These are phyloP conservation scores for Todus mexicanus DNA, from an alignment of 2,797 vertebrate species.

Conservation along the genomic window DNA sequence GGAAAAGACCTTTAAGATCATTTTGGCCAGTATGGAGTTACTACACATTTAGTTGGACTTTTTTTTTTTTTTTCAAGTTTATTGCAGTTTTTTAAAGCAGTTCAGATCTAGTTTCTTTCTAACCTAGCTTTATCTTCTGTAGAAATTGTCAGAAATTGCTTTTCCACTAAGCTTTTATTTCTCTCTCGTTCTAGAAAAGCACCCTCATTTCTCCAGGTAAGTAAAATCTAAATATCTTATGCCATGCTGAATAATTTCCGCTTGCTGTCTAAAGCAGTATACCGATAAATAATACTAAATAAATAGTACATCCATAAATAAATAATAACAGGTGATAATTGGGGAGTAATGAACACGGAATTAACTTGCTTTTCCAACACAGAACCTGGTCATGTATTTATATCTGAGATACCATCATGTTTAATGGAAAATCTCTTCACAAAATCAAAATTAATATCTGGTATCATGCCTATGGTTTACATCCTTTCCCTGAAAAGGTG, in stretches of 20 bases:
- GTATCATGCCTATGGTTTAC: background rate
- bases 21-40: too few relatives aligned
- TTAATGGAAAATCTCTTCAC: background rate
- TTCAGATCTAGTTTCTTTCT: background rate
- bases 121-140: background rate
- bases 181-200: constrained; percentile 81
- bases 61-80: background rate
- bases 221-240: background rate
- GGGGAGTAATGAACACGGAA: background rate
- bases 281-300: background rate
- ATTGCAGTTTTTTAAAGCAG: background rate
- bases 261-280: background rate
- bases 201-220: constrained; percentile 88
- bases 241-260: background rate
- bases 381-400: background rate
- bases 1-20: too few relatives aligned
- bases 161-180: background rate
- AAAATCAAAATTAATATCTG: background rate
- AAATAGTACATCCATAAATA: background rate
- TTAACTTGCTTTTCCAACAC: background rate
- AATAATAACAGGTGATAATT: background rate
- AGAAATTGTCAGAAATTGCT: background rate
- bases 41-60: background rate
- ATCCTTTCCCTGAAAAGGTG: background rate
- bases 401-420: background rate